phyloP scores from a whole-genome alignment of 2,797 vertebrate genomes.

The Malurus splendens region DNA sequence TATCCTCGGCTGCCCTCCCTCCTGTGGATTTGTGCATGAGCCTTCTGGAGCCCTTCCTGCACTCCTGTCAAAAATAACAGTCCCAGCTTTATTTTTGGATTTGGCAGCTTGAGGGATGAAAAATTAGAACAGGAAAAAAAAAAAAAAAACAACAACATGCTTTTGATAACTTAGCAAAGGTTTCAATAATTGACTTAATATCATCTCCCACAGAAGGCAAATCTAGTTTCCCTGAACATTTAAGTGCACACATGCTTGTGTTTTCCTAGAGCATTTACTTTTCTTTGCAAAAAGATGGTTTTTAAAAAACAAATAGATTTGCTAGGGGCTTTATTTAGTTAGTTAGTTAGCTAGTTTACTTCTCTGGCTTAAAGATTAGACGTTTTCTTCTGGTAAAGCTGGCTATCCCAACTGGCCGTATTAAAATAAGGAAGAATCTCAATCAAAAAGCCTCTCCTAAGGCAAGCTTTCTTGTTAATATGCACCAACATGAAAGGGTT shows the following conservation, averaged over 20 bases:
- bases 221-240: not conserved
- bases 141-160: accelerated
- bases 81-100: not conserved
- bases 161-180: not conserved
- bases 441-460: slow-evolving; percentile 74
- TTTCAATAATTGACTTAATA: not conserved
- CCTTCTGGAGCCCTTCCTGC: not conserved
- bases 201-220: not conserved
- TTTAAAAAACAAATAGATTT: not conserved
- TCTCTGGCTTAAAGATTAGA: slow-evolving; percentile 60
- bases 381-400: slow-evolving; percentile 58
- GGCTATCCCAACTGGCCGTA: slow-evolving; percentile 67
- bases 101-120: not conserved
- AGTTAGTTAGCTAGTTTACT: slow-evolving; percentile 15
- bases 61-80: not conserved
- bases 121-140: not conserved
- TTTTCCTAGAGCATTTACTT: not conserved
- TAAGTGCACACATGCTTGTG: not conserved
- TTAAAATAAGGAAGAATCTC: slow-evolving; percentile 74
- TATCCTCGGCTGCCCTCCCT: not conserved
- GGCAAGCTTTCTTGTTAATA: slow-evolving; percentile 81
- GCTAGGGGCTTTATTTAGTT: slow-evolving; percentile 20
- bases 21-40: accelerated
- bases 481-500: slow-evolving; percentile 80
- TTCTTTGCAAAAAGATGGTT: not conserved